Evolutionary conservation across 2,797 vertebrate genomes (phyloP).

Genomic region (Adrianichthys oophorus): DNA sequence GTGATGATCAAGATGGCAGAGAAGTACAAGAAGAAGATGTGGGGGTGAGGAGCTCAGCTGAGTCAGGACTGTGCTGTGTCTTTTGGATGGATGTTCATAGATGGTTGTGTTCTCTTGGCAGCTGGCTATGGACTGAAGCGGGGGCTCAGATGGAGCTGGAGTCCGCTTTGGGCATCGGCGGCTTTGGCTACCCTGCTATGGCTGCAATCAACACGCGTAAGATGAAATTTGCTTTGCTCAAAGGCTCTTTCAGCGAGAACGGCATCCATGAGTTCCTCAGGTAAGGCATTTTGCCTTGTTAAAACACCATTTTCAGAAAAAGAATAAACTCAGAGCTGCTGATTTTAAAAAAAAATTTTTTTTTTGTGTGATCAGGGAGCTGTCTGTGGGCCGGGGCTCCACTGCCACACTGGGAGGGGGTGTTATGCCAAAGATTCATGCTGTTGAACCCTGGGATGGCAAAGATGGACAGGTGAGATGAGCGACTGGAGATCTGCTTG

Average conservation of each 20-base stretch:
- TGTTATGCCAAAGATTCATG: conserved; percentile 83
- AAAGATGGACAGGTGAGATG: conserved; percentile 91
- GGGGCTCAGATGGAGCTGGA: conserved; percentile 91
- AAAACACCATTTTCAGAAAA: too few relatives aligned
- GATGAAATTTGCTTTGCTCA: conserved; percentile 95
- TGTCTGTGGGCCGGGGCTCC: conserved; percentile 92
- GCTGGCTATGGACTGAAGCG: conserved; percentile 96
- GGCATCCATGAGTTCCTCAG: conserved; percentile 98
- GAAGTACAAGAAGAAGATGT: conserved; percentile 99
- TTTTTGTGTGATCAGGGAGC: conserved; percentile 77
- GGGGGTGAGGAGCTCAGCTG: conserved; percentile 83
- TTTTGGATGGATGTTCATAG: background rate
- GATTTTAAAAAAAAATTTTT: background rate
- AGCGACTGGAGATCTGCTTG: background rate
- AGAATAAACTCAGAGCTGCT: background rate
- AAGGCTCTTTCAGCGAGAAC: conserved; percentile 94
- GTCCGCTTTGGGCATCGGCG: conserved; percentile 88
- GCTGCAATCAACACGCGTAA: conserved; percentile 93
- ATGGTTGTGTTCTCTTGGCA: conserved; percentile 42
- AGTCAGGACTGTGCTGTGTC: background rate
- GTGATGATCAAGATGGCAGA: conserved; percentile 93
- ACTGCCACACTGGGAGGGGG: conserved; percentile 89
- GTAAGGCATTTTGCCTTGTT: conserved; percentile 59
- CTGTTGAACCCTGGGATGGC: conserved; percentile 90
- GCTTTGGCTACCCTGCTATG: conserved; percentile 97